Evolutionary conservation across 1,140 invertebrate genomes (phyloP).

Genomic region (Apis florea): DNA sequence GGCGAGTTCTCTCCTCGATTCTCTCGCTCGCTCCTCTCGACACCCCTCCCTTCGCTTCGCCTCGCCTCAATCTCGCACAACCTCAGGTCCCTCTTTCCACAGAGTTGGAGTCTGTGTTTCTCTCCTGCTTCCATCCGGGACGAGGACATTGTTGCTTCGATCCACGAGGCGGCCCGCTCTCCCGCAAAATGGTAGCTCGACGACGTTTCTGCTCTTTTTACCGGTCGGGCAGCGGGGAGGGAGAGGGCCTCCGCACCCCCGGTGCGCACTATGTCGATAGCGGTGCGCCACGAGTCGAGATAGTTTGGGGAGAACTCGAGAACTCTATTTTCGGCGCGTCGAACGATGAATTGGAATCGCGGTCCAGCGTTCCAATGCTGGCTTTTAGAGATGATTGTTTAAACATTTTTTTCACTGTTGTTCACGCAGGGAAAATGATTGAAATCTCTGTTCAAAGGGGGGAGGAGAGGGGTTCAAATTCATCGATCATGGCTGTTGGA

Average conservation of each 20-base stretch:
- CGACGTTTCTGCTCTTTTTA: conserved; percentile 48
- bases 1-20: conserved; percentile 50
- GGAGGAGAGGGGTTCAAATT: no score
- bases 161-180: conserved; percentile 6
- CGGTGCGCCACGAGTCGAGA: background rate
- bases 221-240: background rate
- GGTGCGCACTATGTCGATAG: background rate
- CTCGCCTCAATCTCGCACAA: background rate
- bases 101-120: background rate
- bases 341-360: no score
- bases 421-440: no score
- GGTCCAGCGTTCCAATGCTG: background rate
- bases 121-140: conserved; percentile 15
- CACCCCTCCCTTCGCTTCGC: no score
- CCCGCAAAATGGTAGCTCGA: conserved; percentile 45
- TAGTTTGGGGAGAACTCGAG: background rate
- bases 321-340: background rate
- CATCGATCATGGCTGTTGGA: no score
- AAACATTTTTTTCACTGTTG: background rate
- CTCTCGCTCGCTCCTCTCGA: conserved; percentile 5
- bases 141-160: conserved; percentile 28
- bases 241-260: background rate
- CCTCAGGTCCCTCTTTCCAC: background rate
- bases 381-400: background rate
- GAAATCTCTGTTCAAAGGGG: no score